Base-by-base conservation (phyloP, 2,797 vertebrate genomes). In the Sebastes glaucus region DNA sequence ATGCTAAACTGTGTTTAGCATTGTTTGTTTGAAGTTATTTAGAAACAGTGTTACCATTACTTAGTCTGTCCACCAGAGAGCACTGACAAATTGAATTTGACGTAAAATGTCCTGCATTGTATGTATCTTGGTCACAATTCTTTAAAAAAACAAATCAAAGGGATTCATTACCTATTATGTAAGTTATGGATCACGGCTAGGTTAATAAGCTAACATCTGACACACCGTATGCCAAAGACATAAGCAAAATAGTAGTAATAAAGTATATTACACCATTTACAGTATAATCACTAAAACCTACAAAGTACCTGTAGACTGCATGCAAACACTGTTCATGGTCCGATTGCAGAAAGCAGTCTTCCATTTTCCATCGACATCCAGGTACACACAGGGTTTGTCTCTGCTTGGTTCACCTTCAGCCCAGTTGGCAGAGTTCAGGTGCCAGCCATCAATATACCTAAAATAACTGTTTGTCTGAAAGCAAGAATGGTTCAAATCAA, bases 401-500 rank as follows among this genome's bases (percentile, higher is more conserved):
- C 88, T 90, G 33, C 81, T 96, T 52, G 98, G 98, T 77, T 99
- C 98, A 6, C 80, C 89, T 18, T 80, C 13, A 8, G 86, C 96
- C 98, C 98, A 99, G 18, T 88, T 95, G 0, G 95, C 94, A 46
- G 93, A 96, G 18, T 77, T 96, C 89, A 99, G 69, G 60, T 85
- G 95, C 97, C 97, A 99, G 11, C 95, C 96, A 84, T 98, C 97
- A 38, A 94, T 88, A 95, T 96, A 99, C 46, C 55, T 85, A 53
- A 97, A 99, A 62, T 88, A 96, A 7, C 94, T 95, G 0, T 80
- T 2, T 2, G 97, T 97, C 98, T 99, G 91, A 75, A 87, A 88
- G 28, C 13, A 71, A 74, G 14, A 52, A 61, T 10, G 4, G 18
- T 68, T 73, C 23, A 71, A 3, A 68, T 18, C 1, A 35, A 33